These are phyloP conservation scores for Neodon shergylaensis DNA, from an alignment of 2,113 vertebrate species.

Conservation along the genomic window DNA sequence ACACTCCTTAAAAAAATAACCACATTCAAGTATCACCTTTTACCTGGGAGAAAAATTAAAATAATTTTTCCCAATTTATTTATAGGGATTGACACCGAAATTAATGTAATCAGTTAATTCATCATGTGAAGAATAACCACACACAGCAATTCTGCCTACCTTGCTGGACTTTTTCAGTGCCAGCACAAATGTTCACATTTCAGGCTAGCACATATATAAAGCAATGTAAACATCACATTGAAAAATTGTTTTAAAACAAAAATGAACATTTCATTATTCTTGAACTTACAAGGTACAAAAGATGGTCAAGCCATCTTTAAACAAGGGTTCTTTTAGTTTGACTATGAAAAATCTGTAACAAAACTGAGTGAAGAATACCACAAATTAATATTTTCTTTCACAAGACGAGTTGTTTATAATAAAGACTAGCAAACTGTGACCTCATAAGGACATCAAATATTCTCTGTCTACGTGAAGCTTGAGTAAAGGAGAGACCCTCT, in stretches of 20 bases:
- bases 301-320: not conserved
- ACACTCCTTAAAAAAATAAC: constrained; percentile 46
- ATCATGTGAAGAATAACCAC: not conserved
- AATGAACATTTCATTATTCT: constrained; percentile 53
- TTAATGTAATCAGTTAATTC: not conserved
- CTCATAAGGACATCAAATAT: not conserved
- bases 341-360: constrained; percentile 28
- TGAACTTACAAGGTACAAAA: constrained; percentile 57
- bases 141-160: not conserved
- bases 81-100: not conserved
- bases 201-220: not conserved
- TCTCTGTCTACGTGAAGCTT: not conserved
- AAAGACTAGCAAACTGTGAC: not conserved
- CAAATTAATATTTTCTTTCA: constrained; percentile 24
- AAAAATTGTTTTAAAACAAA: constrained; percentile 48
- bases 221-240: constrained; percentile 28
- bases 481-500: not conserved
- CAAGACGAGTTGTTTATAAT: not conserved
- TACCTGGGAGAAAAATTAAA: constrained; percentile 12
- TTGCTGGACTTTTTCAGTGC: constrained; percentile 24
- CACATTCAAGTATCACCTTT: constrained; percentile 25
- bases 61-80: constrained; percentile 17
- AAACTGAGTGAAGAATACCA: constrained; percentile 30
- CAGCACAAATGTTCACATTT: constrained; percentile 8
- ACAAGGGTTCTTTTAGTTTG: not conserved